Evolutionary conservation across 2,113 vertebrate species (phyloP).

Genomic region (Calidris pugnax): DNA sequence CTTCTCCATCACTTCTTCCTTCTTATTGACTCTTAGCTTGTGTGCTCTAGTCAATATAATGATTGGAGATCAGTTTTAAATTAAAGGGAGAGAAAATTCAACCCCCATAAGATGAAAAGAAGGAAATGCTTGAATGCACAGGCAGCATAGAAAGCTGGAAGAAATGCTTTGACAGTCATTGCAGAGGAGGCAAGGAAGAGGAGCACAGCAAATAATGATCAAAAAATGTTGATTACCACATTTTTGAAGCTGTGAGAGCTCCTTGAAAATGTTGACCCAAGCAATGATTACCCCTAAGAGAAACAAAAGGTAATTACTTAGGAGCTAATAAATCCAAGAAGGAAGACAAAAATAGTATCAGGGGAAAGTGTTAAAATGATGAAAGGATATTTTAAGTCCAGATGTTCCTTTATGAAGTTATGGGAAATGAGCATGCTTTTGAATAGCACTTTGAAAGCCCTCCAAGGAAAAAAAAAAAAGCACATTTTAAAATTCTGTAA

Average conservation of each 20-base stretch:
- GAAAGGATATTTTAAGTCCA: conserved; percentile 58
- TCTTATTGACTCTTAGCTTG: not conserved
- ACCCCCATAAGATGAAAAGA: not conserved
- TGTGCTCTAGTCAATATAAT: not conserved
- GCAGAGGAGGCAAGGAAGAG: not conserved
- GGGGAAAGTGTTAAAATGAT: conserved; percentile 47
- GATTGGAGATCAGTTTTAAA: conserved; percentile 33
- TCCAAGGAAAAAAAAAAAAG: not conserved
- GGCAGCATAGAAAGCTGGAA: not conserved
- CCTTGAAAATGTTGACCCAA: conserved; percentile 50
- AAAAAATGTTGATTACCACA: conserved; percentile 26
- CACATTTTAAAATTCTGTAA: not conserved
- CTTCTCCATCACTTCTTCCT: not conserved
- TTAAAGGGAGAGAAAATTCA: conserved; percentile 8
- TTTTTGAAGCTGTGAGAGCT: conserved; percentile 21
- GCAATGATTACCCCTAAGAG: conserved; percentile 28
- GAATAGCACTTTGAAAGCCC: conserved; percentile 42
- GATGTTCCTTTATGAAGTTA: conserved; percentile 48
- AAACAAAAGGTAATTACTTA: conserved; percentile 49
- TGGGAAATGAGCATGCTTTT: conserved; percentile 37
- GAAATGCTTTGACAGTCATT: conserved; percentile 5
- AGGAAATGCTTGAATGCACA: not conserved
- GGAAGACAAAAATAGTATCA: conserved; percentile 30
- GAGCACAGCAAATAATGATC: not conserved
- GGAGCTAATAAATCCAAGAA: conserved; percentile 38